phyloP scores from a whole-genome alignment of 2,797 vertebrate species.

The Carduelis carduelis region DNA sequence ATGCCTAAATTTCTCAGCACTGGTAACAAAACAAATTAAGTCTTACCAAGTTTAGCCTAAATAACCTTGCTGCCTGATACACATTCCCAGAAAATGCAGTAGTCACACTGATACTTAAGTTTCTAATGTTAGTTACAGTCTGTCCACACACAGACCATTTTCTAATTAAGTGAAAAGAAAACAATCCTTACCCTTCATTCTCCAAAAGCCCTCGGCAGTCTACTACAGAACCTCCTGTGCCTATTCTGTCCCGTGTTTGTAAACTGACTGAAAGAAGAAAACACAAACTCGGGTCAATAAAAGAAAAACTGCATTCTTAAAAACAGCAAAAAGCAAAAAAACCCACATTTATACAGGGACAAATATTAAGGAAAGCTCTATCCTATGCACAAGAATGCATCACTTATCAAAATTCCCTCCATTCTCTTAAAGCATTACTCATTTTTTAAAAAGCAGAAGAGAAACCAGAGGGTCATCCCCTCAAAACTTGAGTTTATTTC shows the following conservation, averaged over 20 bases:
- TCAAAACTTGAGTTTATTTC: background rate
- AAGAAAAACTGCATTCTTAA: background rate
- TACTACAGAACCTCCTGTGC: conserved; percentile 92
- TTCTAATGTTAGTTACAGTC: background rate
- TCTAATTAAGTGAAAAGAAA: background rate
- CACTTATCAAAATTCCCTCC: background rate
- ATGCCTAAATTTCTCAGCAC: background rate
- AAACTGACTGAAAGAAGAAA: conserved; percentile 86
- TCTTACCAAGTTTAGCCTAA: background rate
- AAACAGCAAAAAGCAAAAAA: background rate
- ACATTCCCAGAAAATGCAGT: background rate
- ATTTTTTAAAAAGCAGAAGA: background rate
- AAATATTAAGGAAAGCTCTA: background rate
- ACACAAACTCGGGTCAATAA: background rate
- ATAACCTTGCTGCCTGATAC: background rate
- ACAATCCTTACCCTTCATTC: conserved; percentile 90
- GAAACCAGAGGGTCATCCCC: background rate
- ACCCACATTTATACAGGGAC: background rate
- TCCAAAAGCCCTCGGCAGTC: conserved; percentile 95
- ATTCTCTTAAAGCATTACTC: background rate
- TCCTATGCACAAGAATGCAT: background rate
- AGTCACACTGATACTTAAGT: background rate
- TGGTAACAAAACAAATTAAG: background rate
- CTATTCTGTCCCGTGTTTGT: conserved; percentile 95
- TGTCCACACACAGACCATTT: background rate